Conservation (phyloP, 2,113 vertebrate species). For the Proteles cristata region DNA sequence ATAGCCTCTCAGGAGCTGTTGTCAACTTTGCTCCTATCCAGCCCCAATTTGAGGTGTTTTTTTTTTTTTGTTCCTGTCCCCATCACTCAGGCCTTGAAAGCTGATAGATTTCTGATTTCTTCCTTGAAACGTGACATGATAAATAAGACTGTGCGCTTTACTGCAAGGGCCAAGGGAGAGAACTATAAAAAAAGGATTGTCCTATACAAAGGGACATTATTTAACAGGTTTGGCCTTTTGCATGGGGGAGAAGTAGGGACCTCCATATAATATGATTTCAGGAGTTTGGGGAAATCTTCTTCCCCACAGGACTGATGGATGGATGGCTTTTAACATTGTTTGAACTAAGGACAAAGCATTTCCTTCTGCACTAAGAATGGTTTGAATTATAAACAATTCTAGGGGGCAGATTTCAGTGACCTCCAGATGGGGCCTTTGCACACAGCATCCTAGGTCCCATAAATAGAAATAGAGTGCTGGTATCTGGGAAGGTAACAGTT, state of each 20-base stretch:
- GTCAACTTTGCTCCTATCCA: conserved; percentile 66
- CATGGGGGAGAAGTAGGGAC: background rate
- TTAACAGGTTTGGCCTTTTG: background rate
- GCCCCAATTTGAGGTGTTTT: conserved; percentile 54
- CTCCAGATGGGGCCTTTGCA: background rate
- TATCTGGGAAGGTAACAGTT: background rate
- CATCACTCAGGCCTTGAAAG: conserved; percentile 75
- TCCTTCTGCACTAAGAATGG: background rate
- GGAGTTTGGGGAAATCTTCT: background rate
- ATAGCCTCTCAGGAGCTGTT: conserved; percentile 53
- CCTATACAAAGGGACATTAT: background rate
- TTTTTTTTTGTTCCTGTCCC: conserved; percentile 34
- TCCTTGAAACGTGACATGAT: conserved; percentile 75
- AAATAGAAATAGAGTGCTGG: background rate
- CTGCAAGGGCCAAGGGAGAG: background rate
- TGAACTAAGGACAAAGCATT: background rate
- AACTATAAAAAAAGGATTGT: background rate
- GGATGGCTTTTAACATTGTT: background rate
- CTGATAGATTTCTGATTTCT: conserved; percentile 80
- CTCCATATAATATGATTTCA: background rate
- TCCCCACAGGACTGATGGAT: background rate
- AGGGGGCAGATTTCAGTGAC: background rate
- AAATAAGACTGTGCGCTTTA: conserved; percentile 40
- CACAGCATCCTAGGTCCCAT: background rate
- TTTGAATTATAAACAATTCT: conserved; percentile 18